phyloP scores from a whole-genome alignment of 2,113 vertebrate genomes.

The Larimichthys crocea region DNA sequence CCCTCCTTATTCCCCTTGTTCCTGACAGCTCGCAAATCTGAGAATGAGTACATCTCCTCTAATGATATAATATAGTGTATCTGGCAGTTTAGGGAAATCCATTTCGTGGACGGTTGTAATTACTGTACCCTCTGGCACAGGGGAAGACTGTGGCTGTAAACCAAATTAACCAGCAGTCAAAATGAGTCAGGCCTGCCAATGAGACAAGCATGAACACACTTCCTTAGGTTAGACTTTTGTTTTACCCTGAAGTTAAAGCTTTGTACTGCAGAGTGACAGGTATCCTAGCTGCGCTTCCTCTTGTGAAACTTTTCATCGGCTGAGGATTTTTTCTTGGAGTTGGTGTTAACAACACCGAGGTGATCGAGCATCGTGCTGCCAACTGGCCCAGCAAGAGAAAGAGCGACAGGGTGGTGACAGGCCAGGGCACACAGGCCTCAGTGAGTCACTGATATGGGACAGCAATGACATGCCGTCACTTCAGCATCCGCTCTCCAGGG shows the following conservation, averaged over 20 bases:
- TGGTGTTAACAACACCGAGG: conserved; percentile 51
- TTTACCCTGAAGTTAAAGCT: background rate
- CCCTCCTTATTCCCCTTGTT: conserved; percentile 29
- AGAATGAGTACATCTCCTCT: conserved; percentile 26
- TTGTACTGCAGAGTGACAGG: conserved; percentile 2
- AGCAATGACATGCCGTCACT: conserved; percentile 76
- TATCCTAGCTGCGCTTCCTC: conserved; percentile 33
- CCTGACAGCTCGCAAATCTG: conserved; percentile 40
- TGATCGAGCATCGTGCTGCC: conserved; percentile 56
- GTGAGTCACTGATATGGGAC: conserved; percentile 80
- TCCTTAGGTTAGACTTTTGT: background rate
- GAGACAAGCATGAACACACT: background rate
- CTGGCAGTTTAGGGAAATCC: conserved; percentile 46
- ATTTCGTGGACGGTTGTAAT: conserved; percentile 41
- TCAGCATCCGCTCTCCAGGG: conserved; percentile 69
- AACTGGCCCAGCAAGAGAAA: conserved; percentile 55
- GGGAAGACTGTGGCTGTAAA: conserved; percentile 25
- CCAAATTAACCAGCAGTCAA: conserved; percentile 24
- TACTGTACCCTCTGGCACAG: conserved; percentile 25
- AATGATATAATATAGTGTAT: conserved; percentile 38
- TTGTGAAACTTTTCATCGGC: conserved; percentile 15
- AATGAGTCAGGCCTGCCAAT: conserved; percentile 11
- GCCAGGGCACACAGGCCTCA: conserved; percentile 72
- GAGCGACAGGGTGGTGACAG: conserved; percentile 78
- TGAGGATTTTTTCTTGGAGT: conserved; percentile 23